Evolutionary conservation across 2,113 vertebrate genomes (phyloP).

Genomic region (Pampusana beccarii): DNA sequence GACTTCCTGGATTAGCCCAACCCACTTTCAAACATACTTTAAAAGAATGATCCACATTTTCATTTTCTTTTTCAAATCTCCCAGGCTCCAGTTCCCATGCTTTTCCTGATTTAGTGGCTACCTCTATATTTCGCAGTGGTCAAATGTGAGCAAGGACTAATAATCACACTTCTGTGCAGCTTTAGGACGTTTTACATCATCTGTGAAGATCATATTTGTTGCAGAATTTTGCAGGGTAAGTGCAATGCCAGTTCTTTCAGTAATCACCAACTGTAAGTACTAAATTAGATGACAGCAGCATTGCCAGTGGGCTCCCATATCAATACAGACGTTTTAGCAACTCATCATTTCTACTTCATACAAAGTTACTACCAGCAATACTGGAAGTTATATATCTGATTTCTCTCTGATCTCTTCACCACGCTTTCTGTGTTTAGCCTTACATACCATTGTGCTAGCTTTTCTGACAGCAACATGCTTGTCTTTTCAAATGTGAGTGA

Average conservation of each 20-base stretch:
- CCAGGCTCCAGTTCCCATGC: neutral
- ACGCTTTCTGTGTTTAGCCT: neutral
- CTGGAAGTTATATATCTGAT: neutral
- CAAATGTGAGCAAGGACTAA: neutral
- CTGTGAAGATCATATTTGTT: fast-evolving
- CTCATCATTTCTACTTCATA: neutral
- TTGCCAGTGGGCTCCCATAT: neutral
- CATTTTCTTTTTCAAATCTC: neutral
- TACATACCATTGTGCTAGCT: neutral
- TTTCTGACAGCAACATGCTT: neutral
- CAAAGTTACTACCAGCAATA: neutral
- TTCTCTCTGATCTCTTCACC: neutral
- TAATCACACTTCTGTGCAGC: neutral
- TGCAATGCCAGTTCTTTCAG: neutral
- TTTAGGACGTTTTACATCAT: neutral
- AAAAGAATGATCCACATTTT: neutral
- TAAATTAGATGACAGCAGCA: neutral
- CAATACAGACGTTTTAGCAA: neutral
- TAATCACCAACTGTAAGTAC: neutral
- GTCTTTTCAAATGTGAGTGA: neutral
- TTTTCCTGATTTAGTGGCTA: neutral
- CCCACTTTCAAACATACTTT: neutral
- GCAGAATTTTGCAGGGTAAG: neutral
- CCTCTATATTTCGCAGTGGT: neutral
- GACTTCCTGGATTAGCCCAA: neutral